These are phyloP conservation scores for Myotis brandtii DNA, from an alignment of 2,113 vertebrate species.

Conservation along the genomic window DNA sequence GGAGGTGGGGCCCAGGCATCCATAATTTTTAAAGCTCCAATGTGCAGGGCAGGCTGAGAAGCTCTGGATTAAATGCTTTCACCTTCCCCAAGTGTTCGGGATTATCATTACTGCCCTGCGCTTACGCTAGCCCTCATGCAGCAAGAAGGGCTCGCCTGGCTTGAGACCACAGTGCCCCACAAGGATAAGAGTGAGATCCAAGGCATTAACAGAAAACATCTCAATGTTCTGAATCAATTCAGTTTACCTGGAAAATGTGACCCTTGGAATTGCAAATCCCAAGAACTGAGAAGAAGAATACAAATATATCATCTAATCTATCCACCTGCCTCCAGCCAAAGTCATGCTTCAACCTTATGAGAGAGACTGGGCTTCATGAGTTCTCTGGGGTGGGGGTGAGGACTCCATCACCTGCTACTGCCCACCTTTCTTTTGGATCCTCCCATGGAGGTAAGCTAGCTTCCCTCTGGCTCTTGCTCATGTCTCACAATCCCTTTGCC, in stretches of 20 bases:
- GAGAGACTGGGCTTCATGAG: not conserved
- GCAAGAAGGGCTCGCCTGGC: not conserved
- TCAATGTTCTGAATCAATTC: not conserved
- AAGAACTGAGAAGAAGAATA: not conserved
- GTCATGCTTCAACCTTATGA: not conserved
- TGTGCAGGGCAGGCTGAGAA: not conserved
- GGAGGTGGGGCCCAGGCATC: not conserved
- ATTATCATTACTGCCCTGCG: not conserved
- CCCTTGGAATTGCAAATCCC: not conserved
- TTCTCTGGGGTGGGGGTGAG: not conserved
- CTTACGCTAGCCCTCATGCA: not conserved
- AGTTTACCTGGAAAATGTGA: not conserved
- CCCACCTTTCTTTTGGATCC: not conserved
- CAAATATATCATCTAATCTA: not conserved
- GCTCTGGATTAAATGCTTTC: not conserved
- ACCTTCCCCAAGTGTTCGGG: not conserved
- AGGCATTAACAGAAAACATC: not conserved
- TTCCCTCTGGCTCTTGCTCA: not conserved
- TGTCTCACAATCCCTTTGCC: not conserved
- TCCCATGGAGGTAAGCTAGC: not conserved
- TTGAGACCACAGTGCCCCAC: not conserved
- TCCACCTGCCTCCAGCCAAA: not conserved
- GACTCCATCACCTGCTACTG: not conserved
- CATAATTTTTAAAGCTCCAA: not conserved
- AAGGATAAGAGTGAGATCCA: not conserved